Evolutionary conservation across 2,113 vertebrate species (phyloP).

Genomic region (Solea solea): DNA sequence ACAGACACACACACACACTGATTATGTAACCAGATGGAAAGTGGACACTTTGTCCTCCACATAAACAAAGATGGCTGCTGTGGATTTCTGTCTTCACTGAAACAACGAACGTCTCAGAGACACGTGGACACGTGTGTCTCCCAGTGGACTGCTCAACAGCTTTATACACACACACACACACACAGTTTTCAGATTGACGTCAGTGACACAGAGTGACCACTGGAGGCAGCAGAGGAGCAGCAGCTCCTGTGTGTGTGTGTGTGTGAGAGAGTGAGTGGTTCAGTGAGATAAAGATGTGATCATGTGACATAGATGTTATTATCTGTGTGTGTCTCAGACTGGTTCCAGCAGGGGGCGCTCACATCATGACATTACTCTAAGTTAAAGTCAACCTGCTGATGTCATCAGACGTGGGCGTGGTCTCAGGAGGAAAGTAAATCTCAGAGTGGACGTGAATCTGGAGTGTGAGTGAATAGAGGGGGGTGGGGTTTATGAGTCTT

Average conservation of each 20-base stretch:
- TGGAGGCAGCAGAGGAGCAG: too few relatives aligned
- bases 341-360: too few relatives aligned
- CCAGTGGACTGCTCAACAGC: background rate
- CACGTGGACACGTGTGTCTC: background rate
- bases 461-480: background rate
- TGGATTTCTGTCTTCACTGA: constrained; percentile 45
- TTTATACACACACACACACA: background rate
- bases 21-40: constrained; percentile 80
- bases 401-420: background rate
- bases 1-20: constrained; percentile 41
- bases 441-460: background rate
- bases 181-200: too few relatives aligned
- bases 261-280: too few relatives aligned
- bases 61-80: constrained; percentile 76
- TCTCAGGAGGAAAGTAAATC: background rate
- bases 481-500: constrained; percentile 34
- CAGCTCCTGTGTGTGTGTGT: too few relatives aligned
- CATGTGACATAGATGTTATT: too few relatives aligned
- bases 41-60: constrained; percentile 63
- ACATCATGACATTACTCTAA: too few relatives aligned
- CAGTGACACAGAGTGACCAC: too few relatives aligned
- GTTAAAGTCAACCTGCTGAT: background rate
- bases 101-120: background rate
- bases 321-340: too few relatives aligned
- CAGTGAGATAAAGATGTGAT: too few relatives aligned